These are phyloP conservation scores for Parnassius smintheus DNA, from an alignment of 2,888 invertebrate genomes.

Conservation along the genomic window DNA sequence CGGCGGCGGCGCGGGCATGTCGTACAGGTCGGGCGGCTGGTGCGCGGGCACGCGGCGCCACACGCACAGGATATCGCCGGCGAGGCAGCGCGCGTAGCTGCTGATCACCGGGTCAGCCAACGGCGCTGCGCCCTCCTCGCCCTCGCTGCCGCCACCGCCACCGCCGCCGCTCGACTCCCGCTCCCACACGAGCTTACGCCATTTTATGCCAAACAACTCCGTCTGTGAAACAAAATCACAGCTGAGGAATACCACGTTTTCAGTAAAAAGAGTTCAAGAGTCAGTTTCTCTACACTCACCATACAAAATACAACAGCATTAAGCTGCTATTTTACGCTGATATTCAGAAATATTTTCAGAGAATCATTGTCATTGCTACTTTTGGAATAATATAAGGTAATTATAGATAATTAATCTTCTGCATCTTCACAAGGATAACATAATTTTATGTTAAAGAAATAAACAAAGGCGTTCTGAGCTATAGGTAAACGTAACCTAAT, in stretches of 20 bases:
- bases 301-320: too few relatives aligned
- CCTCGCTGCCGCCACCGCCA: conserved; percentile 57
- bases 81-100: conserved; percentile 94
- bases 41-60: conserved; percentile 93
- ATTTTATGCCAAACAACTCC: conserved; percentile 99
- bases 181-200: conserved; percentile 96
- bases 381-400: too few relatives aligned
- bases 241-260: background rate
- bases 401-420: too few relatives aligned
- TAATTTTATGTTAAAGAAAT: too few relatives aligned
- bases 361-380: too few relatives aligned
- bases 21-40: conserved; percentile 72
- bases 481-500: too few relatives aligned
- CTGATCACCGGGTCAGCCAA: conserved; percentile 94
- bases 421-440: too few relatives aligned
- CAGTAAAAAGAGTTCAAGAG: too few relatives aligned
- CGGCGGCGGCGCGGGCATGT: conserved; percentile 84
- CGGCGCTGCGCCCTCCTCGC: conserved; percentile 82
- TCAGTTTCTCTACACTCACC: too few relatives aligned
- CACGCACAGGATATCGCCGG: conserved; percentile 97
- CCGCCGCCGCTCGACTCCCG: conserved; percentile 78
- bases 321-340: too few relatives aligned
- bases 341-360: too few relatives aligned
- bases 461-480: too few relatives aligned
- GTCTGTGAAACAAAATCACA: conserved; percentile 85